Evolutionary conservation across 2,113 vertebrate species (phyloP).

Genomic region (Ameiurus melas): DNA sequence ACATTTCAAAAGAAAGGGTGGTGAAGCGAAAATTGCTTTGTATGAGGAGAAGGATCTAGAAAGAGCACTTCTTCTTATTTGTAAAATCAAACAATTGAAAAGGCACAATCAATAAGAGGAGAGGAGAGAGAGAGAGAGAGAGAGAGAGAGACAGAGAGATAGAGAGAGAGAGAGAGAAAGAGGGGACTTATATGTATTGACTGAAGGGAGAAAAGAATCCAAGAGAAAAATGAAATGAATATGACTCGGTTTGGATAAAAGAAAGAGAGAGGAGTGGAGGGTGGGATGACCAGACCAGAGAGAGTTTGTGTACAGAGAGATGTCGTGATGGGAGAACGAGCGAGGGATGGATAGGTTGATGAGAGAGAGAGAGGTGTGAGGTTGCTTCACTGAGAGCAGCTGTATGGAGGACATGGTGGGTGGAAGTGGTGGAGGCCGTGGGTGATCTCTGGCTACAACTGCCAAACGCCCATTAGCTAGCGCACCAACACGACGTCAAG

Average conservation of each 20-base stretch:
- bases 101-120: neutral
- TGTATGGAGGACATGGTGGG: conserved; percentile 73
- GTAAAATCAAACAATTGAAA: neutral
- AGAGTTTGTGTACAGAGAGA: neutral
- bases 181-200: conserved; percentile 23
- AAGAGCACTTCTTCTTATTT: neutral
- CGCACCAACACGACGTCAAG: conserved; percentile 64
- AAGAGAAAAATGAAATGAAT: neutral
- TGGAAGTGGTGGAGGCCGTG: conserved; percentile 78
- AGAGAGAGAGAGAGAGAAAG: neutral
- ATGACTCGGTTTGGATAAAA: neutral
- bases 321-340: conserved; percentile 31
- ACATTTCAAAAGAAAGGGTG: neutral
- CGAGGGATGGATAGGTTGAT: conserved; percentile 62
- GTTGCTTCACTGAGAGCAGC: conserved; percentile 78
- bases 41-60: neutral
- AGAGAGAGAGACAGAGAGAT: neutral
- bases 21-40: neutral
- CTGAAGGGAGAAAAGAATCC: neutral
- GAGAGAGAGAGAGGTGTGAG: conserved; percentile 72
- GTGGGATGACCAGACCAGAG: neutral
- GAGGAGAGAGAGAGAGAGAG: neutral
- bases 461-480: conserved; percentile 71
- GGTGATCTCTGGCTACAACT: conserved; percentile 75
- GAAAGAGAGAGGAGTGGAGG: neutral